Percentiles rank a stretch among this genome's conserved stretches.
phyloP scores from a whole-genome alignment of 2,113 vertebrate species.

The Triplophysa tibetana region DNA sequence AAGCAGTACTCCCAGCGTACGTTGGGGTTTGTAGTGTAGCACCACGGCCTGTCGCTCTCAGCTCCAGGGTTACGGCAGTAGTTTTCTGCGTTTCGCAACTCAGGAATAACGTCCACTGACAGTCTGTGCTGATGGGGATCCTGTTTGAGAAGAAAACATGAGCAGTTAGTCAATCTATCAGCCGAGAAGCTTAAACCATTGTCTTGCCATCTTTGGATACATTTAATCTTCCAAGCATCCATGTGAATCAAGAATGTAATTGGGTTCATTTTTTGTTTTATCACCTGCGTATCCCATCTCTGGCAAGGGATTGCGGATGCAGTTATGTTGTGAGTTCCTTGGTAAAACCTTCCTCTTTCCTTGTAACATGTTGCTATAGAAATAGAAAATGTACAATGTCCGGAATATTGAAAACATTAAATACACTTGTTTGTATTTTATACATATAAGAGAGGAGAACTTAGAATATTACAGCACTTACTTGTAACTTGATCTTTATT shows the following conservation, averaged over 20 bases:
- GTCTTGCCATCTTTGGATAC: slow-evolving; percentile 3
- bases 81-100: slow-evolving; percentile 81
- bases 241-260: too few relatives aligned
- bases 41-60: slow-evolving; percentile 85
- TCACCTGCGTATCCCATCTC: slow-evolving; percentile 84
- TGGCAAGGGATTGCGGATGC: slow-evolving; percentile 82
- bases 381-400: background rate
- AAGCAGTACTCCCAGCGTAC: slow-evolving; percentile 87
- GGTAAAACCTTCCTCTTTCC: slow-evolving; percentile 82
- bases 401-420: background rate
- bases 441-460: background rate
- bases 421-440: background rate
- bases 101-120: slow-evolving; percentile 81
- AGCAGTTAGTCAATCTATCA: background rate
- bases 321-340: slow-evolving; percentile 77
- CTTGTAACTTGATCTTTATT: slow-evolving; percentile 88
- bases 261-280: slow-evolving; percentile 6
- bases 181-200: background rate
- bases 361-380: slow-evolving; percentile 80
- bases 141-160: slow-evolving; percentile 57
- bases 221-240: slow-evolving; percentile 9
- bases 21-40: slow-evolving; percentile 78
- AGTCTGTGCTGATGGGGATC: slow-evolving; percentile 81
- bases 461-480: slow-evolving; percentile 72
- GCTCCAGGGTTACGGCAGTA: slow-evolving; percentile 87